These are phyloP conservation scores for Trichomalopsis sarcophagae DNA, from an alignment of 1,140 invertebrate genomes.

Conservation along the genomic window DNA sequence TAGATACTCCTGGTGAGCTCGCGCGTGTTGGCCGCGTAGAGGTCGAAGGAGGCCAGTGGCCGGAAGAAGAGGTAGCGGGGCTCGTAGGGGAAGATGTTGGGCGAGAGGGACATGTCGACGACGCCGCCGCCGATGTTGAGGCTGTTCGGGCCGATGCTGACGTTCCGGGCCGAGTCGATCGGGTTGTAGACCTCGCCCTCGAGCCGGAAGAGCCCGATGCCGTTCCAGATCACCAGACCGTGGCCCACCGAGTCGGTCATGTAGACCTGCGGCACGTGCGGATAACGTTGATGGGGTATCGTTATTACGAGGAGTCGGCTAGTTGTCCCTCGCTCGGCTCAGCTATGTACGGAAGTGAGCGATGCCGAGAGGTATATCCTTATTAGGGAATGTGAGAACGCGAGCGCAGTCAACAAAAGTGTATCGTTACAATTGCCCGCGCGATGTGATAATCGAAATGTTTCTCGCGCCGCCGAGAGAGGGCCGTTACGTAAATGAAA, in stretches of 20 bases:
- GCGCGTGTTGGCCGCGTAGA: constrained; percentile 76
- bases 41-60: constrained; percentile 80
- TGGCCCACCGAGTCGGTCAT: constrained; percentile 49
- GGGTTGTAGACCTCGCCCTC: constrained; percentile 49
- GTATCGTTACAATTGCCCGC: no score
- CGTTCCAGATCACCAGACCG: constrained; percentile 50
- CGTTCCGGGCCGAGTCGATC: constrained; percentile 42
- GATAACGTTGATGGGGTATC: not conserved
- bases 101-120: constrained; percentile 68
- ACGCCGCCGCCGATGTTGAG: constrained; percentile 39
- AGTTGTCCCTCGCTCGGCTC: no score
- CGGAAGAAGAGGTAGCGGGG: constrained; percentile 78
- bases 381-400: not conserved
- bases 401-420: not conserved
- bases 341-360: not conserved
- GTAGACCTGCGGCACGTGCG: constrained; percentile 34
- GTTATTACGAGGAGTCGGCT: not conserved
- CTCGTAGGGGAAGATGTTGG: constrained; percentile 78
- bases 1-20: constrained; percentile 45
- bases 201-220: constrained; percentile 44
- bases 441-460: no score
- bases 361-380: not conserved
- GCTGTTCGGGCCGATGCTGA: constrained; percentile 1
- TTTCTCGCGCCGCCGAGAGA: no score
- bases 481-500: no score